phyloP scores from a whole-genome alignment of 2,113 vertebrate species.

The Thryonomys swinderianus region DNA sequence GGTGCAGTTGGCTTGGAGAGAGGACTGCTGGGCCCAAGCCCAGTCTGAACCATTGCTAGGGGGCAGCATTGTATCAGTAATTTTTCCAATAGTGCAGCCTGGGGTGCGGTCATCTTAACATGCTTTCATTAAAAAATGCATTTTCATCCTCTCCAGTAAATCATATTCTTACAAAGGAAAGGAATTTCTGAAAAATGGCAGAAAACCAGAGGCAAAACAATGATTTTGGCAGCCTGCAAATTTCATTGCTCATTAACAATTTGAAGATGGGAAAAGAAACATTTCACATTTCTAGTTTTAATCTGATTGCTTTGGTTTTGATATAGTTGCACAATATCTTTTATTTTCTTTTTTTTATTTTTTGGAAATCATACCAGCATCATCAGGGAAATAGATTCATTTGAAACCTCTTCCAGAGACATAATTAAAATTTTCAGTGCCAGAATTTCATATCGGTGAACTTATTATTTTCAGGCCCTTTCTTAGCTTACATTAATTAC shows the following conservation, averaged over 20 bases:
- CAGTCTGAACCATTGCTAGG: slow-evolving; percentile 71
- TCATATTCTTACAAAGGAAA: slow-evolving; percentile 43
- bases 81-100: slow-evolving; percentile 50
- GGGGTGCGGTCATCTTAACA: neutral
- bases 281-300: slow-evolving; percentile 28
- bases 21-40: neutral
- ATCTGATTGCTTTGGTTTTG: slow-evolving; percentile 5
- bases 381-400: neutral
- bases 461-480: slow-evolving; percentile 47
- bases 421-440: slow-evolving; percentile 30
- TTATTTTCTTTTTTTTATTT: slow-evolving; percentile 46
- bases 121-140: slow-evolving; percentile 30
- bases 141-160: slow-evolving; percentile 34
- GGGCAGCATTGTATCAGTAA: slow-evolving; percentile 77
- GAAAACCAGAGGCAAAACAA: slow-evolving; percentile 33
- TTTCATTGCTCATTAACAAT: slow-evolving; percentile 28
- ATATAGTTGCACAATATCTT: neutral
- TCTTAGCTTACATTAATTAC: slow-evolving; percentile 26
- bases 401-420: slow-evolving; percentile 7
- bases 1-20: neutral
- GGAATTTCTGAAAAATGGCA: slow-evolving; percentile 37
- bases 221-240: neutral
- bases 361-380: slow-evolving; percentile 21
- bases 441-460: neutral
- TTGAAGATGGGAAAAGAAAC: slow-evolving; percentile 43